Conservation (phyloP, 2,797 vertebrate genomes). For the Centropyge bicolor region DNA sequence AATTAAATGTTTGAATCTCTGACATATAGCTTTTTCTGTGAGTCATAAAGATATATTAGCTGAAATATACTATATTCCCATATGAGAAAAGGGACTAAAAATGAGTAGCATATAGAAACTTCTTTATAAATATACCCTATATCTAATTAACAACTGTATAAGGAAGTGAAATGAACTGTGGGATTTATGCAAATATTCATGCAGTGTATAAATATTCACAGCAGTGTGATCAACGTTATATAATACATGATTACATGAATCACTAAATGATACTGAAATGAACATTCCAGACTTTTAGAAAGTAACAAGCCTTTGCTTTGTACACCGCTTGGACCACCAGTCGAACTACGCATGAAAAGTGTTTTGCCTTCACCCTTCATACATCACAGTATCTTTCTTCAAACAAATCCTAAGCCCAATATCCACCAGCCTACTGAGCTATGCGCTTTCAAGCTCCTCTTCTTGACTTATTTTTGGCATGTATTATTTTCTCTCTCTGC, state of each 20-base stretch:
- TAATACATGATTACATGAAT: neutral
- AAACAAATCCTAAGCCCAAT: conserved; percentile 54
- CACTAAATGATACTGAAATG: conserved; percentile 20
- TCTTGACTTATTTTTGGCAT: conserved; percentile 51
- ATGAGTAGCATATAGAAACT: neutral
- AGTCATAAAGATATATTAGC: neutral
- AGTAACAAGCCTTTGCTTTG: conserved; percentile 15
- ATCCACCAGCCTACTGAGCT: conserved; percentile 57
- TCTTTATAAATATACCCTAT: neutral
- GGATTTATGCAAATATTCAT: conserved; percentile 8
- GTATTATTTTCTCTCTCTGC: conserved; percentile 46
- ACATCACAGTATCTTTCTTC: conserved; percentile 56
- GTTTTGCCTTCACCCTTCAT: conserved; percentile 51
- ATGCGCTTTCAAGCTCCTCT: conserved; percentile 45
- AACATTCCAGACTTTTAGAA: neutral
- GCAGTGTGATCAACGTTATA: neutral
- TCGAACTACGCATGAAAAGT: conserved; percentile 16
- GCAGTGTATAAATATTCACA: neutral
- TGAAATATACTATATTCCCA: neutral
- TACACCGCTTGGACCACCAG: conserved; percentile 22
- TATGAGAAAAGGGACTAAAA: neutral
- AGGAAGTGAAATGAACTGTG: neutral
- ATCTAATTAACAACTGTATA: neutral
- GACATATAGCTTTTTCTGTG: neutral
- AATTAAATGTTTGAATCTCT: neutral